A percentile compares a stretch with the other conserved stretches of the same genome.
phyloP scores from a whole-genome alignment of 1,140 invertebrate species.

The Tyrophagus putrescentiae region DNA sequence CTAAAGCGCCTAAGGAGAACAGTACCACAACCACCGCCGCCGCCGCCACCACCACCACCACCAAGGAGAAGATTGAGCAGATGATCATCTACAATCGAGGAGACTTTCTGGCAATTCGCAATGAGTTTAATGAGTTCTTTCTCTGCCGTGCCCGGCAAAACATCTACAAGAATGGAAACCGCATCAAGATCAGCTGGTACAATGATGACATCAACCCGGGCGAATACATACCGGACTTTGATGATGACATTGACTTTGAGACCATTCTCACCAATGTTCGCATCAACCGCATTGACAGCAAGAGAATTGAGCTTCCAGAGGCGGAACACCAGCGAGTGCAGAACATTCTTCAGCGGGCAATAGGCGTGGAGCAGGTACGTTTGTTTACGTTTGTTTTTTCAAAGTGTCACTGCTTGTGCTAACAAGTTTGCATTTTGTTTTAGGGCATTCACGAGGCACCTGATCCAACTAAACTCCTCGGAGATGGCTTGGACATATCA shows the following conservation, averaged over 20 bases:
- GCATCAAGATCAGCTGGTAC: slow-evolving; percentile 75
- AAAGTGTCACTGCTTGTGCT: neutral
- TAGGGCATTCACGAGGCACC: slow-evolving; percentile 33
- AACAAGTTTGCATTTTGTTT: neutral
- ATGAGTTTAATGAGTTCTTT: slow-evolving; percentile 62
- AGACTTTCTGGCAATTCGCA: slow-evolving; percentile 71
- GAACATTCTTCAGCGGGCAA: slow-evolving; percentile 65
- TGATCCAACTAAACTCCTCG: slow-evolving; percentile 53
- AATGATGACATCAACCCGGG: slow-evolving; percentile 49
- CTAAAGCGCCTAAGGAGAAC: neutral
- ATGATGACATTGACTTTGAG: slow-evolving; percentile 72
- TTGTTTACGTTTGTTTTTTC: neutral
- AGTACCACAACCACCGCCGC: neutral
- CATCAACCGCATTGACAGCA: slow-evolving; percentile 53
- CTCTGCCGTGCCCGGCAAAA: slow-evolving; percentile 79
- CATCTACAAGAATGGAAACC: slow-evolving; percentile 61
- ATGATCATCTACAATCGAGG: slow-evolving; percentile 45
- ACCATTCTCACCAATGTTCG: slow-evolving; percentile 71
- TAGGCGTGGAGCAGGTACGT: slow-evolving; percentile 55
- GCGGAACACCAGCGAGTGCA: slow-evolving; percentile 57
- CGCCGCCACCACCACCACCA: neutral
- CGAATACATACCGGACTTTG: slow-evolving; percentile 73
- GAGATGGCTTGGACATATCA: slow-evolving; percentile 46
- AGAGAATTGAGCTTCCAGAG: slow-evolving; percentile 50
- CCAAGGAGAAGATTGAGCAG: slow-evolving; percentile 48